phyloP scores from a whole-genome alignment of 2,797 vertebrate species.

The Silurus aristotelis region DNA sequence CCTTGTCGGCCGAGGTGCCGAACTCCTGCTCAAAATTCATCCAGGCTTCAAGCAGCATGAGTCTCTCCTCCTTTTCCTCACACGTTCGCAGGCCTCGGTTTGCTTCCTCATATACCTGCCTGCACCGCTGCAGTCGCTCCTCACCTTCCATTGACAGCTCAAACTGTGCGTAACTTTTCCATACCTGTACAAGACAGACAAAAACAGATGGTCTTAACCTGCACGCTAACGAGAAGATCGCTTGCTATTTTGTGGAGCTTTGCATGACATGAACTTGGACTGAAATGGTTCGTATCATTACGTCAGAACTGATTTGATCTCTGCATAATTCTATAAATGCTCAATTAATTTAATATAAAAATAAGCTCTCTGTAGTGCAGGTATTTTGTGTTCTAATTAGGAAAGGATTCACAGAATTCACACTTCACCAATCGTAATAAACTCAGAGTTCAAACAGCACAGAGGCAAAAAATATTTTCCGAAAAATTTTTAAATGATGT shows the following conservation, averaged over 20 bases:
- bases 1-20: conserved; percentile 73
- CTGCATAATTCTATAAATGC: not conserved
- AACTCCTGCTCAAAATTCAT: conserved; percentile 87
- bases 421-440: not conserved
- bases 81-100: conserved; percentile 92
- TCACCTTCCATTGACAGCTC: conserved; percentile 84
- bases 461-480: not conserved
- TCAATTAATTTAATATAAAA: not conserved
- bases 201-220: not conserved
- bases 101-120: conserved; percentile 92
- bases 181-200: conserved; percentile 76
- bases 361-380: not conserved
- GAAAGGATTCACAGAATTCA: not conserved
- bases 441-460: not conserved
- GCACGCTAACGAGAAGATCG: not conserved
- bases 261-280: not conserved
- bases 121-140: conserved; percentile 79
- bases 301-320: not conserved
- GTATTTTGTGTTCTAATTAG: not conserved
- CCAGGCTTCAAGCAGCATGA: conserved; percentile 96
- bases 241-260: not conserved
- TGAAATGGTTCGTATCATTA: not conserved
- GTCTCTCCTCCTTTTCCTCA: conserved; percentile 95
- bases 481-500: not conserved
- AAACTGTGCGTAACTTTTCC: conserved; percentile 95